Evolutionary conservation across 2,797 vertebrate species (phyloP).

Genomic region (Falco peregrinus): DNA sequence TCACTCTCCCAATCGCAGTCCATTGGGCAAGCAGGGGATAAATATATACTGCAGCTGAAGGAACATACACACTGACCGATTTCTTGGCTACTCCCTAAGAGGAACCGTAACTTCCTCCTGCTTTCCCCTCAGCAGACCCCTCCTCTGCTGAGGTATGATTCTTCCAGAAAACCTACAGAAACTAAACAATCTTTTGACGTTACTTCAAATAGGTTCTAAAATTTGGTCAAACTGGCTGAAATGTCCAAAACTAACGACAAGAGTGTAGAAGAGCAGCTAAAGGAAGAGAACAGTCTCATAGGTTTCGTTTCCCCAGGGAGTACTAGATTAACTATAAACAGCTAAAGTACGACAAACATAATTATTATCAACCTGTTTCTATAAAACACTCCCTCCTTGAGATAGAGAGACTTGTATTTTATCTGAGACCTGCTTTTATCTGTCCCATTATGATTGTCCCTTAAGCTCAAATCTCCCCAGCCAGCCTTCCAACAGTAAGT

Average conservation of each 20-base stretch:
- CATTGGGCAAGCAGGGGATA: background rate
- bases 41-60: background rate
- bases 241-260: background rate
- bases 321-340: conserved; percentile 29
- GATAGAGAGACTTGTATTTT: conserved; percentile 1
- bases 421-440: conserved; percentile 38
- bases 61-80: background rate
- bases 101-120: background rate
- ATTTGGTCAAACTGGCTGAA: background rate
- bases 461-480: conserved; percentile 9
- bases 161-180: background rate
- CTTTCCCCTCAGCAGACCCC: background rate
- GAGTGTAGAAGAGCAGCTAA: background rate
- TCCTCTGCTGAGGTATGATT: background rate
- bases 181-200: background rate
- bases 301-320: background rate
- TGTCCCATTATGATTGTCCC: conserved; percentile 15
- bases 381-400: conserved; percentile 28
- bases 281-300: background rate
- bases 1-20: background rate
- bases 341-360: conserved; percentile 13
- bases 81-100: background rate
- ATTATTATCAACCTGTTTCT: conserved; percentile 27
- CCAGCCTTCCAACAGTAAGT: background rate
- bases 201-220: background rate